phyloP scores from a whole-genome alignment of 2,113 vertebrate genomes.

The Damaliscus lunatus region DNA sequence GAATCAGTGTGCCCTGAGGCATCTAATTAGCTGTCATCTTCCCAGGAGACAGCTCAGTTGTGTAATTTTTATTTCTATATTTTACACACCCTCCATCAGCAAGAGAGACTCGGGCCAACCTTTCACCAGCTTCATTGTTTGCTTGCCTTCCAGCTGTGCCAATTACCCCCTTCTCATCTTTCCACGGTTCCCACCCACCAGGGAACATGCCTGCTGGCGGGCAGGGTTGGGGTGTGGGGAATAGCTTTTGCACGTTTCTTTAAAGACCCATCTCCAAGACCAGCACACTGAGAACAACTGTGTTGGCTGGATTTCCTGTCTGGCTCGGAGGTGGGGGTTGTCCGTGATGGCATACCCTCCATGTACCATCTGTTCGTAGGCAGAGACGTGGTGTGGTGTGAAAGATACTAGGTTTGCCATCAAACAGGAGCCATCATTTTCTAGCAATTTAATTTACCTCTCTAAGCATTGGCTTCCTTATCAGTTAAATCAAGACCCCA shows the following conservation, averaged over 20 bases:
- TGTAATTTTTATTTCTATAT: slow-evolving; percentile 53
- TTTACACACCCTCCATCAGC: slow-evolving; percentile 20
- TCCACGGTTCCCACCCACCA: background rate
- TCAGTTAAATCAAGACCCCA: background rate
- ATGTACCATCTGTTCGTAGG: background rate
- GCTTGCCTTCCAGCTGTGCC: background rate
- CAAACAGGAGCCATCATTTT: background rate
- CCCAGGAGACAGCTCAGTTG: background rate
- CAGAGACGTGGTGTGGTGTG: background rate
- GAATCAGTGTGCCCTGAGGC: slow-evolving; percentile 7
- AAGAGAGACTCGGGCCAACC: background rate
- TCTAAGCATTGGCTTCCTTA: background rate
- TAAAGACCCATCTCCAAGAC: slow-evolving; percentile 7
- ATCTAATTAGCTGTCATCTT: background rate
- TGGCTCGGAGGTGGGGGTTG: background rate
- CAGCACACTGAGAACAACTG: background rate
- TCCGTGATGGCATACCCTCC: background rate
- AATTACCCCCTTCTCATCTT: background rate
- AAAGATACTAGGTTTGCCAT: background rate
- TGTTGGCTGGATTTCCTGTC: background rate
- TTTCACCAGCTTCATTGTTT: background rate
- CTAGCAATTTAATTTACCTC: background rate
- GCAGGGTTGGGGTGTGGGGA: background rate
- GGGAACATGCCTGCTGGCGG: background rate
- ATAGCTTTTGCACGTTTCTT: background rate